Evolutionary conservation across 2,888 invertebrate genomes (phyloP).

Genomic region (Andrena marginata): DNA sequence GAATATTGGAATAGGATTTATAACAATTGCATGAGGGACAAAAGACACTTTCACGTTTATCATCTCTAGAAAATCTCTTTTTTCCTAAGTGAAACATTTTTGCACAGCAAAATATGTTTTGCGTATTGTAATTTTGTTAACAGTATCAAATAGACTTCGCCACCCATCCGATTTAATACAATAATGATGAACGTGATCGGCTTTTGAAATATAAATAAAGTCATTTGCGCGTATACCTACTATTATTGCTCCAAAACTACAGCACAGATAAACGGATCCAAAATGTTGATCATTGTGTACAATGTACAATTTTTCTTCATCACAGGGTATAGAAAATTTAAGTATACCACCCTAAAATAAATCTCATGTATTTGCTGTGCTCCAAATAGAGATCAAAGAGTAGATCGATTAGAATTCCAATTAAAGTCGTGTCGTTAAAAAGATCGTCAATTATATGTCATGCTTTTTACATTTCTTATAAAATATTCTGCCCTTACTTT

Average conservation of each 20-base stretch:
- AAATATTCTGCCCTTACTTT: conserved; percentile 1
- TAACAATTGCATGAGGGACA: conserved; percentile 31
- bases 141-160: conserved; percentile 62
- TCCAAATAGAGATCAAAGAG: not conserved
- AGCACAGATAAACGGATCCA: conserved; percentile 70
- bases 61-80: conserved; percentile 22
- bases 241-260: conserved; percentile 74
- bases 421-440: not conserved
- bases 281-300: conserved; percentile 69
- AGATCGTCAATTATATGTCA: not conserved
- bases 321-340: conserved; percentile 72
- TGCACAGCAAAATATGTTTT: conserved; percentile 58
- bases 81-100: conserved; percentile 48
- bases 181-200: conserved; percentile 52
- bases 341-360: conserved; percentile 74
- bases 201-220: conserved; percentile 60
- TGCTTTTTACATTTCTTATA: not conserved
- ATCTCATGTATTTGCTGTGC: conserved; percentile 26
- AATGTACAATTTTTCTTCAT: conserved; percentile 68
- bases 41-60: conserved; percentile 34
- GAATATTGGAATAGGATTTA: conserved; percentile 43
- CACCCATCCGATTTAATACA: conserved; percentile 39
- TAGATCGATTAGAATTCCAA: not conserved
- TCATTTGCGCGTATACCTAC: conserved; percentile 67
- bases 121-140: conserved; percentile 50